Evolutionary conservation across 1,140 invertebrate species (phyloP).

Genomic region (Neodiprion pinetum): DNA sequence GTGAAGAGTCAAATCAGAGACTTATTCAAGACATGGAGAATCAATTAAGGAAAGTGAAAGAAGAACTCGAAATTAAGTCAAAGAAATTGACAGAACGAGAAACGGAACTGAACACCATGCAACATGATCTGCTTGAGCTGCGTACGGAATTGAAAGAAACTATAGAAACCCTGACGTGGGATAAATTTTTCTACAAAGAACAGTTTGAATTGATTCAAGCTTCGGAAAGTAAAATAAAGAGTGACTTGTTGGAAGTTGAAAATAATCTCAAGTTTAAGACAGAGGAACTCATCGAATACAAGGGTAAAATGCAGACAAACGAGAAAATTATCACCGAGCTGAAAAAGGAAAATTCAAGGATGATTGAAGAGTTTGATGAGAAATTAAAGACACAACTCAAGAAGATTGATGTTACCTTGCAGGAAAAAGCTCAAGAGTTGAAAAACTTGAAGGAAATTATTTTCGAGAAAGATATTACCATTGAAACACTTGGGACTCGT

Average conservation of each 20-base stretch:
- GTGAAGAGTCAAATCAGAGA: conserved; percentile 6
- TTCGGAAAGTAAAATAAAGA: conserved; percentile 64
- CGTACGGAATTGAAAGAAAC: conserved; percentile 63
- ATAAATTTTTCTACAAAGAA: conserved; percentile 67
- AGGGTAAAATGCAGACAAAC: conserved; percentile 65
- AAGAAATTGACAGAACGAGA: conserved; percentile 63
- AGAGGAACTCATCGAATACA: conserved; percentile 65
- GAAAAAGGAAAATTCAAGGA: conserved; percentile 64
- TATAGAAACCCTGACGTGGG: conserved; percentile 62
- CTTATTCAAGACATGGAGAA: conserved; percentile 59
- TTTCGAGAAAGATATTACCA: conserved; percentile 49
- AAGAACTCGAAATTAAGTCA: conserved; percentile 63
- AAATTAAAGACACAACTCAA: conserved; percentile 34
- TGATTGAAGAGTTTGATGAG: conserved; percentile 60
- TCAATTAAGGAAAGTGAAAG: conserved; percentile 62
- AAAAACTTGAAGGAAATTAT: conserved; percentile 42
- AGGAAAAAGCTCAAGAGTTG: conserved; percentile 44
- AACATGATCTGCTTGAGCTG: conserved; percentile 65
- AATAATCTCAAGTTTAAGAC: conserved; percentile 63
- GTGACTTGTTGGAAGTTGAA: conserved; percentile 65
- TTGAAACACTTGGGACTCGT: conserved; percentile 48
- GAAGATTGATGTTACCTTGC: conserved; percentile 30
- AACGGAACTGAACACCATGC: conserved; percentile 62
- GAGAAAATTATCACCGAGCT: conserved; percentile 69
- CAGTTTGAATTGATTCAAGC: conserved; percentile 63